Base-by-base conservation (phyloP, 2,113 vertebrate genomes). In the Chiloscyllium plagiosum region DNA sequence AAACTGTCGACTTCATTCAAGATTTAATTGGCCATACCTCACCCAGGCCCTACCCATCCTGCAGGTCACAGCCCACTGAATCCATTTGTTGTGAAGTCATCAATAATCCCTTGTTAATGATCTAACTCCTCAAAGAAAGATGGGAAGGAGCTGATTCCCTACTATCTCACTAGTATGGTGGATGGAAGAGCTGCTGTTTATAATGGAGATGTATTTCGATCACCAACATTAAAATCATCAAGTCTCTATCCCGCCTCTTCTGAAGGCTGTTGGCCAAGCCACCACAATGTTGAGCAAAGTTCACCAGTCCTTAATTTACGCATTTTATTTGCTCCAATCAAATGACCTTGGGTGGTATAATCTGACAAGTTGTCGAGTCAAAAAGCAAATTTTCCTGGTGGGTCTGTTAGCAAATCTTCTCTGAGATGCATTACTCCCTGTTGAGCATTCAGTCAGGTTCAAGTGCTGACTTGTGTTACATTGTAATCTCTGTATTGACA, bases 391-490 rank as follows among this genome's bases (percentile, higher is more conserved):
- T 97, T 97, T 98, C 96, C 96, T 97, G 89, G 97, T 97, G 97
- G 97, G 97, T 97, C 96, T 97, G 96, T 97, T 97, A 96, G 96
- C 97, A 97, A 98, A 96, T 97, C 97, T 97, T 97, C 96, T 96
- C 87, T 95, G 97, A 97, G 97, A 86, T 97, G 96, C 96, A 97
- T 17, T 72, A 96, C 95, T 96, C 95, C 92, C 96, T 96, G 92
- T 97, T 96, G 97, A 97, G 97, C 96, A 97, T 97, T 97, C 97
- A 97, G 97, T 98, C 97, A 96, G 97, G 97, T 97, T 97, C 97
- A 97, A 97, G 97, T 96, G 96, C 96, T 96, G 95, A 96, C 96
- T 97, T 97, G 96, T 95, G 96, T 97, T 97, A 96, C 96, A 96
- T 96, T 97, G 96, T 96, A 96, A 97, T 96, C 96, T 97, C 97